Evolutionary conservation across 2,888 invertebrate species (phyloP).

Genomic region (Carterocephalus palaemon): DNA sequence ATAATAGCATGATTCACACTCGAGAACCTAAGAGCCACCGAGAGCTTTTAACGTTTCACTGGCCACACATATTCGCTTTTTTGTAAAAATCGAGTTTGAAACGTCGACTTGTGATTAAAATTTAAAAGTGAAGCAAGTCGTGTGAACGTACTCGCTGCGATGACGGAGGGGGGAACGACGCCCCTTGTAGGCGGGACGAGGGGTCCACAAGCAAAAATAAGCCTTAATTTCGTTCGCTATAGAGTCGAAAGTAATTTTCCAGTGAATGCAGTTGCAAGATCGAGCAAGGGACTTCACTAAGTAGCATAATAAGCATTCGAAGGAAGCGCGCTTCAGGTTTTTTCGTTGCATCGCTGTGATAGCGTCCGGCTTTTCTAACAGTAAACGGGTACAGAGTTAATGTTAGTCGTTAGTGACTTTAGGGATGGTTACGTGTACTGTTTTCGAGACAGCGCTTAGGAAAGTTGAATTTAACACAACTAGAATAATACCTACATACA

Average conservation of each 20-base stretch:
- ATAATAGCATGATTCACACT: slow-evolving; percentile 9
- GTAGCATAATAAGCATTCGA: slow-evolving; percentile 55
- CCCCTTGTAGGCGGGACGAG: slow-evolving; percentile 72
- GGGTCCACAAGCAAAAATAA: slow-evolving; percentile 33
- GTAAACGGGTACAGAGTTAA: slow-evolving; percentile 1
- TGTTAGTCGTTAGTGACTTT: slow-evolving; percentile 7
- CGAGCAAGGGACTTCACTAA: slow-evolving; percentile 63
- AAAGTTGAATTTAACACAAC: too few species aligned
- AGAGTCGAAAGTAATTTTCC: slow-evolving; percentile 33
- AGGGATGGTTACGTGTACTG: slow-evolving; percentile 11
- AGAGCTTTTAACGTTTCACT: slow-evolving; percentile 50
- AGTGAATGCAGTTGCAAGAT: slow-evolving; percentile 59
- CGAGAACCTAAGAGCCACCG: slow-evolving; percentile 6
- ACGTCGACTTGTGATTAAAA: slow-evolving; percentile 67
- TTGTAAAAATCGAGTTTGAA: slow-evolving; percentile 61
- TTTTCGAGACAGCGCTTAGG: too few species aligned
- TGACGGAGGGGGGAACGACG: slow-evolving; percentile 66
- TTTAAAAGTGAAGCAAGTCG: slow-evolving; percentile 67
- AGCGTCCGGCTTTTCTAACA: slow-evolving; percentile 29
- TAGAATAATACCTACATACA: too few species aligned
- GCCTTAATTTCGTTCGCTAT: slow-evolving; percentile 30
- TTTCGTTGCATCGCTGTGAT: slow-evolving; percentile 47
- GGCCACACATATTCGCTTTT: slow-evolving; percentile 55
- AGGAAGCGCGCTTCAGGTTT: slow-evolving; percentile 49
- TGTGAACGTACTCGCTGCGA: slow-evolving; percentile 44